Evolutionary conservation across 2,113 vertebrate species (phyloP).

Genomic region (Engraulis encrasicolus): DNA sequence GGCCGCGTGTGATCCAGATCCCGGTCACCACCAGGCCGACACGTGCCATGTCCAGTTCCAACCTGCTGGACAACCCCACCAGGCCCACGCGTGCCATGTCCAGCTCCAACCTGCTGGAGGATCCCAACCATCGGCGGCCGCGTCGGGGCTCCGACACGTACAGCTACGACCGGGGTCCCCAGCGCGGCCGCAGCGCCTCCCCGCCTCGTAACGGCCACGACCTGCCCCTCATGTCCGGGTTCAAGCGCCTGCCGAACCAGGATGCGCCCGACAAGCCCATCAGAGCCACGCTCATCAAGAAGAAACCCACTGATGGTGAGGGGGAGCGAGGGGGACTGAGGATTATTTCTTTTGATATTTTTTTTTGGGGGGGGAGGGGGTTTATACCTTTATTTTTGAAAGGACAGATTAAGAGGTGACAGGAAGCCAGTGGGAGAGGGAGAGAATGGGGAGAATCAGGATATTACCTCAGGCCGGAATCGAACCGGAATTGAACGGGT

Average conservation of each 20-base stretch:
- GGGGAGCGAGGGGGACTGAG: neutral
- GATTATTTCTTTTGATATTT: neutral
- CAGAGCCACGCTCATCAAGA: constrained; percentile 82
- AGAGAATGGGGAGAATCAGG: too few relatives aligned
- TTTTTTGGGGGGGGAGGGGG: too few relatives aligned
- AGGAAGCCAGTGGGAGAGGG: too few relatives aligned
- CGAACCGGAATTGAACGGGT: too few relatives aligned
- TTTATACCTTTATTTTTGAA: too few relatives aligned
- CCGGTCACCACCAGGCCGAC: constrained; percentile 64
- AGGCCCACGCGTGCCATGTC: constrained; percentile 56
- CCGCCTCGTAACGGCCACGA: constrained; percentile 69
- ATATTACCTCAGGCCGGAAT: too few relatives aligned
- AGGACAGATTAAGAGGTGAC: too few relatives aligned
- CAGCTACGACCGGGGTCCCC: constrained; percentile 60
- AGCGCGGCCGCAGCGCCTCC: constrained; percentile 67
- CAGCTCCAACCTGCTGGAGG: constrained; percentile 67
- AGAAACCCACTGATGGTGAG: constrained; percentile 83
- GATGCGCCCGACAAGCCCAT: constrained; percentile 76
- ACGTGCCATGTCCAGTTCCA: constrained; percentile 63
- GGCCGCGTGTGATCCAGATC: constrained; percentile 83
- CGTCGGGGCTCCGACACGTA: constrained; percentile 61
- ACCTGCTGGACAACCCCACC: constrained; percentile 58
- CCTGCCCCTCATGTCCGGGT: constrained; percentile 83
- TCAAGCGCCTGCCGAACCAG: constrained; percentile 81
- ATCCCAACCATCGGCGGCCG: constrained; percentile 24